Evolutionary conservation across 1,140 invertebrate species (phyloP).

Genomic region (Leptoteleia sp.): DNA sequence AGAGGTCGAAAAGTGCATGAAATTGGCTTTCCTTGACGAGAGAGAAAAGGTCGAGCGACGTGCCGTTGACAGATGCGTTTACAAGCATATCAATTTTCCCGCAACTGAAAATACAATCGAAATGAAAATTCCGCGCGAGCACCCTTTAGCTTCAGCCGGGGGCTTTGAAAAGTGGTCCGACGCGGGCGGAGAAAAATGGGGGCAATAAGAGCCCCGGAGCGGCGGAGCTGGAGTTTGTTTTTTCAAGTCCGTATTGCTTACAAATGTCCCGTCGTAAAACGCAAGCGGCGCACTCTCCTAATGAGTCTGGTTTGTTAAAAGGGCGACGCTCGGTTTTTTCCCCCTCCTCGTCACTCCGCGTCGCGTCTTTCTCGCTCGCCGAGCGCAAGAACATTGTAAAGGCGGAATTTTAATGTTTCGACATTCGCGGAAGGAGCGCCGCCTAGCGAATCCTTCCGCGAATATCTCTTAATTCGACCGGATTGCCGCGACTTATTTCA

Average conservation of each 20-base stretch:
- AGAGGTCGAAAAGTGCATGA: not conserved
- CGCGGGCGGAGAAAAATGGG: constrained; percentile 67
- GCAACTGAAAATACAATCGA: constrained; percentile 44
- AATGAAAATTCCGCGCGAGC: constrained; percentile 61
- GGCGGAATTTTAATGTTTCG: constrained; percentile 72
- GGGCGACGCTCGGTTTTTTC: constrained; percentile 73
- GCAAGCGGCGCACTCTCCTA: constrained; percentile 75
- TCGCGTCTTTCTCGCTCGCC: constrained; percentile 51
- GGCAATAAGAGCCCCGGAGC: constrained; percentile 68
- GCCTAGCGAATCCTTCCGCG: constrained; percentile 54
- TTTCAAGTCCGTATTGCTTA: constrained; percentile 82
- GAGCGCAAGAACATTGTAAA: constrained; percentile 57
- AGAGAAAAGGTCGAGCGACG: no score
- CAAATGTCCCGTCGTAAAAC: constrained; percentile 81
- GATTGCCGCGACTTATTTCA: constrained; percentile 31
- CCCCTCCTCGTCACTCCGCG: constrained; percentile 42
- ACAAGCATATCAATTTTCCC: constrained; percentile 34
- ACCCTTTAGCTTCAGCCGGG: constrained; percentile 65
- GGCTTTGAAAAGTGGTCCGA: constrained; percentile 33
- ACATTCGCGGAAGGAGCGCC: constrained; percentile 68
- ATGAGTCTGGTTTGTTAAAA: constrained; percentile 82
- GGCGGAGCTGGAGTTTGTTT: constrained; percentile 79
- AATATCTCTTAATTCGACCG: constrained; percentile 44
- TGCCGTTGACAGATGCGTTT: constrained; percentile 44
- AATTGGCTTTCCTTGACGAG: constrained; percentile 6